Evolutionary conservation across 2,888 invertebrate genomes (phyloP).

Genomic region (Chelonus formosanus): DNA sequence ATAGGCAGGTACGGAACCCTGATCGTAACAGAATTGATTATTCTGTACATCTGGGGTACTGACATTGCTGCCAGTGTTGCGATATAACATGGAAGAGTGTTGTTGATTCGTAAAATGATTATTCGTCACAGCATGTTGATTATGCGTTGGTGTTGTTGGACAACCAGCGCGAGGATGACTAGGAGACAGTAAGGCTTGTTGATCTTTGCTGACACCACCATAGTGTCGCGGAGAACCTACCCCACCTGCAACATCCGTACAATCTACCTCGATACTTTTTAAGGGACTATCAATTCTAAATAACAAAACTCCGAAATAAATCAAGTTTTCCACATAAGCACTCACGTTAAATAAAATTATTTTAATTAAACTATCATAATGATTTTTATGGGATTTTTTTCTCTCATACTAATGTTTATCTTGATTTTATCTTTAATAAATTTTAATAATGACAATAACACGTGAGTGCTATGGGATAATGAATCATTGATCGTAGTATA

Average conservation of each 20-base stretch:
- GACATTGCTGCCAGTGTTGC: constrained; percentile 64
- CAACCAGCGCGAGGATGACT: constrained; percentile 68
- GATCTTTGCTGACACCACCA: constrained; percentile 66
- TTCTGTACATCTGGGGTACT: constrained; percentile 67
- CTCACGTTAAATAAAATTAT: no score
- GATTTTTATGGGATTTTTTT: no score
- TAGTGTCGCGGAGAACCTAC: constrained; percentile 70
- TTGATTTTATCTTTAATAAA: no score
- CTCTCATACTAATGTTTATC: no score
- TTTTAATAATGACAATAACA: no score
- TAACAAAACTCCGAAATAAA: no score
- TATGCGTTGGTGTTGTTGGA: constrained; percentile 65
- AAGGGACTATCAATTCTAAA: no score
- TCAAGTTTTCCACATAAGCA: no score
- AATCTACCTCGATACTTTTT: constrained; percentile 45
- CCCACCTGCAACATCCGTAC: constrained; percentile 69
- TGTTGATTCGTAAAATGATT: constrained; percentile 53
- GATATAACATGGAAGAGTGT: constrained; percentile 64
- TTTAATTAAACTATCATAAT: no score
- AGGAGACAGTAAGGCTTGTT: constrained; percentile 67
- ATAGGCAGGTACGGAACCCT: constrained; percentile 66
- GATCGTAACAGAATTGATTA: constrained; percentile 72
- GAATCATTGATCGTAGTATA: no score
- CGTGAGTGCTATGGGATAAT: no score
- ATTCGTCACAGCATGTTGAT: constrained; percentile 68